Base-by-base conservation (phyloP, 2,797 vertebrate genomes). In the Psittacula derbiana region DNA sequence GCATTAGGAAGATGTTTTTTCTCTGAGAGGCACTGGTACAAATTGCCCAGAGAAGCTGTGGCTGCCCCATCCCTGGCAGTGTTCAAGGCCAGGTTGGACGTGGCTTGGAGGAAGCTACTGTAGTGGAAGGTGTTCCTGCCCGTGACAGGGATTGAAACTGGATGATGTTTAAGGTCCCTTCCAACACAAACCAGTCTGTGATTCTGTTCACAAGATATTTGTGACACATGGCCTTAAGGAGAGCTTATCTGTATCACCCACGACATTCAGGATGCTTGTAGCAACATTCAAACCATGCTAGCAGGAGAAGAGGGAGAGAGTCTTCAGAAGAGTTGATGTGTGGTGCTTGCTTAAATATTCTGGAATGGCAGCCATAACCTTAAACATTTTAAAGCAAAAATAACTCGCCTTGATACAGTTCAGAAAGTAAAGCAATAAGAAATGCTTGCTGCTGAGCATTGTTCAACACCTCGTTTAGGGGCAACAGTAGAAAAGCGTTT, bases 361-460 rank as follows among this genome's bases (percentile, higher is more conserved):
- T 50, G 33, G 16, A 57, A 73, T 46, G 44, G 24, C 12, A 64
- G 4, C 88, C 33, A 33, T 12, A 65, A 21, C 18, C 12, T 38
- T 71, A 50, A 52, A 11, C 1, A 1, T 62, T 73, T 72, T 33
- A 62, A 41, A 73, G 47, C 58, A 75, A 70, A 88, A 91, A 28
- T 27, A 61, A 6, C 12, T 86, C 44, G 5, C 20, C 31, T 4
- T 73, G n/a, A 14, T 53, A 70, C 0, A 1, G 6, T 13, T 23
- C 41, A 89, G 71, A 73, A 92, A 74, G 50, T 57, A 61, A 6
- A 72, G 17, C 17, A 41, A 13, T 49, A 10, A 27, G 58, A 87
- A 94, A 55, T 79, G 41, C 24, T 57, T 86, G 17, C 70, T 55
- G 16, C 47, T 84, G n/a, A 50, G 8, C 24, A 11, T 2, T 69